Base-by-base conservation (phyloP, 2,888 invertebrate species). In the Hirudinaria manillensis region DNA sequence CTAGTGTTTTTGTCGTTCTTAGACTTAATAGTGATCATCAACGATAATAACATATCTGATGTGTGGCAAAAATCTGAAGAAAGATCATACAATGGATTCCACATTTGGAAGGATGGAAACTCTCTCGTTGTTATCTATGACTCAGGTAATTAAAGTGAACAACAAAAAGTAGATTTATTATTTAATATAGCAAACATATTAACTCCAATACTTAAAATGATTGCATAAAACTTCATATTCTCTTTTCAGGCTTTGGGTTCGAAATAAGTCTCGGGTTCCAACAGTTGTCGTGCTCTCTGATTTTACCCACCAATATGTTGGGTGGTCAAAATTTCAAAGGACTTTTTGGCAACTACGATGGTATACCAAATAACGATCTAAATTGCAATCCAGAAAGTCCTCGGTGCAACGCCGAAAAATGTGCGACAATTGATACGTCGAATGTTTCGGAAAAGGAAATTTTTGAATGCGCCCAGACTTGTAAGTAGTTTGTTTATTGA, bases 321-420 rank as follows among this genome's bases (percentile, higher is more conserved):
- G 61, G 61, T 29, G 1, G 1, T 61, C 61, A 61, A 1, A 19
- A 61, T 24, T 61, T 61, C 61, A 61, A 61, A 61, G 61, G 61
- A 27, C 61, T 61, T 29, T 61, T 61, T 29, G 61, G 61, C 29
- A 61, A 61, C 61, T n/a, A 27, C 61, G 61, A 61, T 29, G 61
- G 61, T 10, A 10, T 4, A 2, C 61, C 61, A 19, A 61, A 29
- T n/a, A 61, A 61, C 19, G 61, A 61, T 29, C 29, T 61, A 27
- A 3, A 24, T 16, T 61, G 61, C 61, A 61, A 61, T n/a, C 24
- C 61, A 29, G 29, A 61, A 24, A 61, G 29, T 29, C 24, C 24
- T 3, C 2, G 61, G 29, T 61, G 61, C 19, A 61, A 1, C n/a
- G 61, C 4, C 10, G 29, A 29, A 24, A 61, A 29, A 29, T 61